Evolutionary conservation across 2,797 vertebrate species (phyloP).

Genomic region (Cossypha heuglini): DNA sequence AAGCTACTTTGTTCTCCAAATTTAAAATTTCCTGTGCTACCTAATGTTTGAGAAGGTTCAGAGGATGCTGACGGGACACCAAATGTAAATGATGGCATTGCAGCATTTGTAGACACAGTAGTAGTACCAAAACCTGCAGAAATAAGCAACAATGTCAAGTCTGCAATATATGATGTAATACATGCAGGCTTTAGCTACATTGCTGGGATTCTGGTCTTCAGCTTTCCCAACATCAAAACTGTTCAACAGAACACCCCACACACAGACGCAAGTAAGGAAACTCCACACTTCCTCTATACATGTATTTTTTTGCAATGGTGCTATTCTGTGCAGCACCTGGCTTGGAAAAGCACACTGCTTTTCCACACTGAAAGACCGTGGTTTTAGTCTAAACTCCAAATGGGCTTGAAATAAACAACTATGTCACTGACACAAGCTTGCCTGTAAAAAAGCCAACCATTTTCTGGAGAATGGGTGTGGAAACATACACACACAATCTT

Average conservation of each 20-base stretch:
- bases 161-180: not conserved
- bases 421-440: not conserved
- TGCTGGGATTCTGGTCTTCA: not conserved
- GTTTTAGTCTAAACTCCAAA: not conserved
- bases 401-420: not conserved
- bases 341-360: not conserved
- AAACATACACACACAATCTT: fast-evolving
- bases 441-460: not conserved
- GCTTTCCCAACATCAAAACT: not conserved
- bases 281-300: not conserved
- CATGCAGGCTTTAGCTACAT: not conserved
- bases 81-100: constrained; percentile 74
- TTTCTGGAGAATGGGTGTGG: not conserved
- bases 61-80: constrained; percentile 73
- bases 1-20: constrained; percentile 81
- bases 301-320: not conserved
- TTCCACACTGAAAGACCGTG: not conserved
- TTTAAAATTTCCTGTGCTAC: constrained; percentile 80
- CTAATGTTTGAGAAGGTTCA: constrained; percentile 64
- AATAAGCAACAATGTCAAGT: not conserved
- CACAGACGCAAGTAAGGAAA: not conserved
- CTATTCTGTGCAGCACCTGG: not conserved
- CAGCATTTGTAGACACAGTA: constrained; percentile 55
- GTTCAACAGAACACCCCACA: not conserved
- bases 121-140: constrained; percentile 76